Conservation (phyloP, 2,113 vertebrate species). For the Anas platyrhynchos region DNA sequence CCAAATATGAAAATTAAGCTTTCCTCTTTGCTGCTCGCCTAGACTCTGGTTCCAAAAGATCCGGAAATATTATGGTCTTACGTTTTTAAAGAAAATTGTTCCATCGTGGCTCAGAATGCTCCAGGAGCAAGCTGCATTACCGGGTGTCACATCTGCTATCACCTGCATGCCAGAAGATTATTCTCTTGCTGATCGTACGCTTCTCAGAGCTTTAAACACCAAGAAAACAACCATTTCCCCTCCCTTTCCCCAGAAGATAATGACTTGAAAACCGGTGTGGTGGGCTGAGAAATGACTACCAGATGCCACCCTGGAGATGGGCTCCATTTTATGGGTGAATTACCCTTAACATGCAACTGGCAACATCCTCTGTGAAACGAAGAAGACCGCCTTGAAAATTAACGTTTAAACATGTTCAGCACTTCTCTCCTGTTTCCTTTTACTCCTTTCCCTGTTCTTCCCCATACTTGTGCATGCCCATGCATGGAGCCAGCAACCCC, state of each 20-base stretch:
- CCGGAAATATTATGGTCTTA: background rate
- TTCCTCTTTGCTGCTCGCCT: background rate
- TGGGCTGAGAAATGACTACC: background rate
- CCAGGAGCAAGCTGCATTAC: background rate
- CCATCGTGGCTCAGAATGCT: background rate
- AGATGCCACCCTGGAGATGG: background rate
- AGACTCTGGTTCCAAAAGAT: background rate
- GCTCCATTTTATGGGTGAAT: background rate
- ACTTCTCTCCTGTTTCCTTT: background rate
- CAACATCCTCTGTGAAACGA: background rate
- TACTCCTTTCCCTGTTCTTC: background rate
- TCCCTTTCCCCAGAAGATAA: background rate
- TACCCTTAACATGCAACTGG: background rate
- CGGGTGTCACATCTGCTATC: background rate
- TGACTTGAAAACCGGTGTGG: background rate
- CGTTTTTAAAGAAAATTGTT: background rate
- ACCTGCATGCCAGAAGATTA: background rate
- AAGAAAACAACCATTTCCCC: background rate
- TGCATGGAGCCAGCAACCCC: background rate
- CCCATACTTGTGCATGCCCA: background rate
- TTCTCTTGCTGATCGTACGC: background rate
- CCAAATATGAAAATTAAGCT: background rate
- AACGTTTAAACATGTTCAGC: background rate
- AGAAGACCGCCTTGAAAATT: slow-evolving; percentile 1
- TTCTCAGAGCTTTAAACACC: background rate